Conservation (phyloP, 2,797 vertebrate species). For the Siniperca obscura region DNA sequence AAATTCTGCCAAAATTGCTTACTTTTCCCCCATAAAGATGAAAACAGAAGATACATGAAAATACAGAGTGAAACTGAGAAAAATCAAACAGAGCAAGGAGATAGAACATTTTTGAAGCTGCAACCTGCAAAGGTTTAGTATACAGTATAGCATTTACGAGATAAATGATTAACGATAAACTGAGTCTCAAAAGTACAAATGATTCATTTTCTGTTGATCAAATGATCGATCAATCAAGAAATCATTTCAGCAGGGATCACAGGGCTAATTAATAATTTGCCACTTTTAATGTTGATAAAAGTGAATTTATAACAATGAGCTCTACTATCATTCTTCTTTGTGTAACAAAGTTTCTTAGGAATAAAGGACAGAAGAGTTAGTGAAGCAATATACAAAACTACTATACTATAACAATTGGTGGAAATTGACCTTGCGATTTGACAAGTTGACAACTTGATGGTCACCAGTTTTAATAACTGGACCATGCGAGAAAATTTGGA, state of each 20-base stretch:
- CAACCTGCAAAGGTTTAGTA: not conserved
- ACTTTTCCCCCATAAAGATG: no score
- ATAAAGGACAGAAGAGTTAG: not conserved
- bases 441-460: not conserved
- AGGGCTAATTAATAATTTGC: not conserved
- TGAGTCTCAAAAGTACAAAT: not conserved
- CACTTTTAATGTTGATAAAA: not conserved
- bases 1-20: not conserved
- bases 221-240: not conserved
- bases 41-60: no score
- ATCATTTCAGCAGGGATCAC: not conserved
- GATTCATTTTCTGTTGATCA: not conserved
- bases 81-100: not conserved
- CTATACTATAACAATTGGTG: not conserved
- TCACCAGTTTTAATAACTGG: not conserved
- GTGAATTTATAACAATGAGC: not conserved
- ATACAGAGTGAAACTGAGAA: not conserved
- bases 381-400: not conserved
- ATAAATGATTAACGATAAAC: not conserved
- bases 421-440: no score
- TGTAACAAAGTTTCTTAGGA: not conserved
- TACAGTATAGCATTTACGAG: not conserved
- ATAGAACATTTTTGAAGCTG: not conserved
- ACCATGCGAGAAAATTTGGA: not conserved
- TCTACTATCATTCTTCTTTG: not conserved